Base-by-base conservation (phyloP, 2,113 vertebrate genomes). In the Epinephelus cyanopodus region DNA sequence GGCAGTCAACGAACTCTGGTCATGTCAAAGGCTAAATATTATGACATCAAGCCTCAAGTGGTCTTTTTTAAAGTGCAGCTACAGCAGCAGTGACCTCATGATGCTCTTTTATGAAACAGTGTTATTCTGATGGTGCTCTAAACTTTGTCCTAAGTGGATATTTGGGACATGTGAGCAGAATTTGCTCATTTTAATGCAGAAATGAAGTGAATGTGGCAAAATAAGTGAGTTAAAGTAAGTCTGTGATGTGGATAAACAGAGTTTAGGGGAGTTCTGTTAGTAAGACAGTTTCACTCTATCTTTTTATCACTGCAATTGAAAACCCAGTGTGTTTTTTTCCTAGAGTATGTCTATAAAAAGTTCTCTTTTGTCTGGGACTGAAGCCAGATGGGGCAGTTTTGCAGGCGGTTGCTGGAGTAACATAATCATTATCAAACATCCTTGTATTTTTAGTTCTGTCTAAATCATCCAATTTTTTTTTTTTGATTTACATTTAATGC, bases 391-490 rank as follows among this genome's bases (percentile, higher is more conserved):
- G 39, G 9, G 53, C 58, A 2, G 12, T 52, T 58, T 27, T 19
- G n/a, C 29, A 45, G 48, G 56, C 23, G 0, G 48, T 79, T 6
- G 12, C 47, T 23, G 29, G 29, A 56, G 60, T 21, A 54, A 70
- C 47, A 50, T 48, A 37, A 72, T 68, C 45, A 72, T 80, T 33
- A 71, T 61, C 58, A 79, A 75, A 82, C 69, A 50, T 52, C n/a
- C 39, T 12, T 67, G 27, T 33, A 50, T 33, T 69, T 64, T 58
- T 14, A 52, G 5, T 19, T 77, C 25, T 14, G 27, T 63, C 11
- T 1, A 62, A 54, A 56, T 39, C 54, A 47, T 21, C 61, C 11
- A 1, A 48, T 25, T 62, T 23, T 10, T 47, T 23, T 67, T 50
- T 25, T 67, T 23, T 14, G 33, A 19, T 67, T 50, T 37, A 8